Conservation (phyloP, 1,140 invertebrate species). For the Bombyx mandarina region DNA sequence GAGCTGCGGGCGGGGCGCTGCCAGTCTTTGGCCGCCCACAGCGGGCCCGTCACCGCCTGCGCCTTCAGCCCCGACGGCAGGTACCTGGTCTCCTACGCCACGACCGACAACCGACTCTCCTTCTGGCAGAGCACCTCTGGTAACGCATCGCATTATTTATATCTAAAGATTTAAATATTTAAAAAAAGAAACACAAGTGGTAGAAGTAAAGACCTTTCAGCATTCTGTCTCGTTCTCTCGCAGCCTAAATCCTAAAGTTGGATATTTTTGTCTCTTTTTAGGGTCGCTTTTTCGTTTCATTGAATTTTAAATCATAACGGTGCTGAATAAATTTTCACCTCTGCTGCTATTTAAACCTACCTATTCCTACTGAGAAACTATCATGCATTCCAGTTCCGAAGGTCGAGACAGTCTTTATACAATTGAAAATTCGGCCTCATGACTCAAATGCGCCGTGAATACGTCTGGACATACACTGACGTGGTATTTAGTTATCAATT, state of each 20-base stretch:
- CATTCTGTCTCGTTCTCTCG: background rate
- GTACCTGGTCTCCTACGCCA: slow-evolving; percentile 95
- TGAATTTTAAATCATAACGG: too few relatives aligned
- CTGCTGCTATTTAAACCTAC: too few relatives aligned
- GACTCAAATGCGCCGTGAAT: too few relatives aligned
- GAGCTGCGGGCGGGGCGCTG: slow-evolving; percentile 95
- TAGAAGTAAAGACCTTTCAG: background rate
- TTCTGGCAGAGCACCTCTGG: slow-evolving; percentile 96
- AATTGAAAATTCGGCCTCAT: too few relatives aligned
- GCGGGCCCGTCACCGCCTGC: slow-evolving; percentile 88
- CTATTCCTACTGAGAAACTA: too few relatives aligned
- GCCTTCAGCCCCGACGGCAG: slow-evolving; percentile 98
- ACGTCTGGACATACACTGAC: too few relatives aligned
- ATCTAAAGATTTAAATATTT: background rate
- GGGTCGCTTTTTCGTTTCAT: too few relatives aligned
- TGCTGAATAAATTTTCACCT: background rate
- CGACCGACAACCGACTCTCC: slow-evolving; percentile 93
- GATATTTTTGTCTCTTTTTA: background rate
- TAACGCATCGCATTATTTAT: slow-evolving; percentile 16
- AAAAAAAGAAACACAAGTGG: too few relatives aligned
- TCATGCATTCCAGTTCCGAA: too few relatives aligned
- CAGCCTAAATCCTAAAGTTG: too few relatives aligned
- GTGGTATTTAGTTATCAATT: too few relatives aligned
- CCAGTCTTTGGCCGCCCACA: slow-evolving; percentile 93
- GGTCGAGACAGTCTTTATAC: too few relatives aligned